Evolutionary conservation across 2,113 vertebrate species (phyloP).

Genomic region (Origma solitaria): DNA sequence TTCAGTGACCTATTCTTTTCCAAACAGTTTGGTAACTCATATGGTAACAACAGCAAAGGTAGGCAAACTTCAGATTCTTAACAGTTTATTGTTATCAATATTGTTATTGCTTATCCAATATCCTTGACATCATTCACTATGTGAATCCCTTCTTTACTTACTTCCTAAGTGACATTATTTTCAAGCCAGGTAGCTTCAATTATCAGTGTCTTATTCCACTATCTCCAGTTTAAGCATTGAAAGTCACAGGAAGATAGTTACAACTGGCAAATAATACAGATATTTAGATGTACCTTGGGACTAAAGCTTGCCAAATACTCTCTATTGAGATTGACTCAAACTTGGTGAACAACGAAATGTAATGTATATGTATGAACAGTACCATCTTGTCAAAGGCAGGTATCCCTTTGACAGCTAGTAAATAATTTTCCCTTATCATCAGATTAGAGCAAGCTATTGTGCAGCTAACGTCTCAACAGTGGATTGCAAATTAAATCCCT

Average conservation of each 20-base stretch:
- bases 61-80: background rate
- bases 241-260: background rate
- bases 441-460: background rate
- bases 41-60: background rate
- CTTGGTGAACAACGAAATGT: background rate
- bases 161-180: background rate
- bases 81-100: background rate
- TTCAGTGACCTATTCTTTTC: background rate
- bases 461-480: background rate
- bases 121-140: background rate
- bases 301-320: background rate
- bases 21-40: background rate
- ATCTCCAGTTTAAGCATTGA: background rate
- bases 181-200: background rate
- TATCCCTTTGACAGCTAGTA: slow-evolving; percentile 3
- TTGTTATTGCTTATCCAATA: background rate
- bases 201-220: background rate
- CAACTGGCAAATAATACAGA: background rate
- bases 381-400: background rate
- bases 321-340: background rate
- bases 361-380: background rate
- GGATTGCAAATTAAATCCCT: slow-evolving; percentile 40
- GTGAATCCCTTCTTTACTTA: background rate
- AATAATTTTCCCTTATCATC: background rate
- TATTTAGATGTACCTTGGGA: background rate